Evolutionary conservation across 1,140 invertebrate genomes (phyloP).

Genomic region (Drosophila biarmipes): DNA sequence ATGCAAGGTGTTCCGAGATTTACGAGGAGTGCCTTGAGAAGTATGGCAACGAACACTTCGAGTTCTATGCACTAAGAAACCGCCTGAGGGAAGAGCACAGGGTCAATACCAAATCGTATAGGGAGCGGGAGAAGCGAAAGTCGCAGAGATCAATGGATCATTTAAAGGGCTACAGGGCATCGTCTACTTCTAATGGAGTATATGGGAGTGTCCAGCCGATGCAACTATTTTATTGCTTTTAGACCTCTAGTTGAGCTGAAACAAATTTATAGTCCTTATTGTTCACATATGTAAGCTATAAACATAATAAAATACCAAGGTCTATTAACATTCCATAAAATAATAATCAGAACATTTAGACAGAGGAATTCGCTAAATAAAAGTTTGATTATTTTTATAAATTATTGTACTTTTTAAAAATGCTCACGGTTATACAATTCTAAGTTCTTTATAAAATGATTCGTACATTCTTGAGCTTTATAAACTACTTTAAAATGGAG

Average conservation of each 20-base stretch:
- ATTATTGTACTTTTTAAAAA: too few species aligned
- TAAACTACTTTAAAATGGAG: too few species aligned
- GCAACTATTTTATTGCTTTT: slow-evolving; percentile 11
- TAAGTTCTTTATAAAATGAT: too few species aligned
- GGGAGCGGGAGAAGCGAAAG: not conserved
- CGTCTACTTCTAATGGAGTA: slow-evolving; percentile 36
- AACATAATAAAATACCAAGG: not conserved
- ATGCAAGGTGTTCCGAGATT: slow-evolving; percentile 19
- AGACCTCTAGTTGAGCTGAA: not conserved
- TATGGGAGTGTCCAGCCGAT: slow-evolving; percentile 44
- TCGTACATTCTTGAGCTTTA: too few species aligned
- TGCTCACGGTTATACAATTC: too few species aligned
- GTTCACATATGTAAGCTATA: too few species aligned
- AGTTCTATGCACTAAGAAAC: slow-evolving; percentile 28
- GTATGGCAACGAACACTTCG: slow-evolving; percentile 38
- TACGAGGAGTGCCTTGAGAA: slow-evolving; percentile 34
- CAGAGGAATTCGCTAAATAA: too few species aligned
- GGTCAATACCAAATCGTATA: not conserved
- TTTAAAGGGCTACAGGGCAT: slow-evolving; percentile 5
- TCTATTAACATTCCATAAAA: not conserved
- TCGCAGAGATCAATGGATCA: slow-evolving; percentile 24
- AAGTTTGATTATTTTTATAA: too few species aligned
- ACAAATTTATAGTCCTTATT: not conserved
- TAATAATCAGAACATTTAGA: too few species aligned
- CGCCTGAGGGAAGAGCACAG: not conserved